Evolutionary conservation across 2,888 invertebrate genomes (phyloP).

Genomic region (Melieria crassipennis): DNA sequence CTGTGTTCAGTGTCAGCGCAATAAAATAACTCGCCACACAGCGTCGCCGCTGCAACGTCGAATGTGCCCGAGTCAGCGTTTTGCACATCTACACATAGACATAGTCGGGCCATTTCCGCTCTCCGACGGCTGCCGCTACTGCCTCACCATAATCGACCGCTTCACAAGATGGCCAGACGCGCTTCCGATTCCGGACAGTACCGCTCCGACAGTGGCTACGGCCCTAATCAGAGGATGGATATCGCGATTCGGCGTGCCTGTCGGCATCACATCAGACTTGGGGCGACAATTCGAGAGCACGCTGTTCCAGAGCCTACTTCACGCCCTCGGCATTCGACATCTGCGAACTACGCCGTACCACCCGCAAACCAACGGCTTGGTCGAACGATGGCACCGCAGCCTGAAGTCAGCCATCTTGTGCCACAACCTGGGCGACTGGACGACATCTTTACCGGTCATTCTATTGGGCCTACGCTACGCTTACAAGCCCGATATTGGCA

Average conservation of each 20-base stretch:
- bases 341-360: neutral
- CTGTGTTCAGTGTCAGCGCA: constrained; percentile 36
- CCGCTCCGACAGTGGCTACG: constrained; percentile 44
- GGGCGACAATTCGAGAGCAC: neutral
- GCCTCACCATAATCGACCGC: constrained; percentile 21
- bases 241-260: constrained; percentile 10
- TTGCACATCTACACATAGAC: constrained; percentile 44
- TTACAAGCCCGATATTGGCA: constrained; percentile 38
- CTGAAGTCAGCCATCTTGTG: no score
- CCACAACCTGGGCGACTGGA: no score
- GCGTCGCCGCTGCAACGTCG: neutral
- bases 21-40: constrained; percentile 18
- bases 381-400: neutral
- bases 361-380: neutral
- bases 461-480: constrained; percentile 50
- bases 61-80: constrained; percentile 13
- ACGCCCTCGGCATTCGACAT: neutral
- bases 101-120: constrained; percentile 44
- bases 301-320: neutral
- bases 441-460: no score
- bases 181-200: constrained; percentile 17
- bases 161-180: constrained; percentile 33
- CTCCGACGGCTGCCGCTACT: neutral
- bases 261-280: neutral
- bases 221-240: constrained; percentile 56